Percentiles rank a stretch among this genome's conserved stretches.
Conservation (phyloP, 2,797 vertebrate species). For the Enteromius argenteus region DNA sequence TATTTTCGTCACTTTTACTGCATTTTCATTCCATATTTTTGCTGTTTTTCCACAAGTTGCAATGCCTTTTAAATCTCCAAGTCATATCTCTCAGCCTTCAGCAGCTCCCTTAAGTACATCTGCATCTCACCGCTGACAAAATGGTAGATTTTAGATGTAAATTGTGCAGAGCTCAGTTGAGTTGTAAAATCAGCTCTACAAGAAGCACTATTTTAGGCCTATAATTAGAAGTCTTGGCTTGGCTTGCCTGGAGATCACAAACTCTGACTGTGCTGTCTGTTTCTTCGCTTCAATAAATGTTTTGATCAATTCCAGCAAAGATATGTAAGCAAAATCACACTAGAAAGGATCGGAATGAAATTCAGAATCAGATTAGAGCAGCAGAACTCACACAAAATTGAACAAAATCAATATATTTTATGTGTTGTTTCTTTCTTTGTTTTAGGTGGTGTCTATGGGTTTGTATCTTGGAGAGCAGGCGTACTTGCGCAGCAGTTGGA, state of each 20-base stretch:
- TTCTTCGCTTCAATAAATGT: not conserved
- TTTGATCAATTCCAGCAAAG: not conserved
- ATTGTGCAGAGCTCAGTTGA: not conserved
- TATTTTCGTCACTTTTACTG: slow-evolving; percentile 23
- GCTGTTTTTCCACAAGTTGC: not conserved
- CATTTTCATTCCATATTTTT: slow-evolving; percentile 17
- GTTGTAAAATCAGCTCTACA: not conserved
- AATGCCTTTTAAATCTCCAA: not conserved
- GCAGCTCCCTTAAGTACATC: not conserved
- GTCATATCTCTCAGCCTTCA: slow-evolving; percentile 10
- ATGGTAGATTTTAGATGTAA: slow-evolving; percentile 10
- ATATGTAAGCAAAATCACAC: not conserved
- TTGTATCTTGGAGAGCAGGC: slow-evolving; percentile 93
- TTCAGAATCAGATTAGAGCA: not conserved
- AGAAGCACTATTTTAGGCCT: slow-evolving; percentile 6
- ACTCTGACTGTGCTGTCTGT: not conserved
- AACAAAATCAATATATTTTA: not conserved
- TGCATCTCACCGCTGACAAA: not conserved
- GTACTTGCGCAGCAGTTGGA: slow-evolving; percentile 97
- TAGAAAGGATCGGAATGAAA: not conserved
- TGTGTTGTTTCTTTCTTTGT: not conserved
- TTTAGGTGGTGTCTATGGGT: slow-evolving; percentile 94
- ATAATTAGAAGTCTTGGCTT: not conserved
- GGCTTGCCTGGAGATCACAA: not conserved
- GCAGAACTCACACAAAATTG: not conserved